Conservation (phyloP, 2,113 vertebrate species). For the Zeus faber region DNA sequence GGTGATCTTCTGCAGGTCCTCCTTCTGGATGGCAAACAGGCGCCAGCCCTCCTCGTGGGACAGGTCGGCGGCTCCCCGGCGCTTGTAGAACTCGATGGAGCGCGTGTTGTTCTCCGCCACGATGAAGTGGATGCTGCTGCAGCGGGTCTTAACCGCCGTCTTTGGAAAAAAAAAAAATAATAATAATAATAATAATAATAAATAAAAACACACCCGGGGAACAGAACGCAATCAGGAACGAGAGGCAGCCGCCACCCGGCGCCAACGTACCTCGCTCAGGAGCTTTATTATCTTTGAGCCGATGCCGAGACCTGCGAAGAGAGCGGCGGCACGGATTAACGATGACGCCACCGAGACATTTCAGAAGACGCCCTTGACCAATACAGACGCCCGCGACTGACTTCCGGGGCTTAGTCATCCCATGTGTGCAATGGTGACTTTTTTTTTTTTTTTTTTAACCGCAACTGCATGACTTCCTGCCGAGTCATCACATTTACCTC, state of each 20-base stretch:
- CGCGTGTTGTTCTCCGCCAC: conserved; percentile 73
- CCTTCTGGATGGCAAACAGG: conserved; percentile 74
- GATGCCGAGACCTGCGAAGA: conserved; percentile 67
- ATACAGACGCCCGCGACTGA: too few species aligned
- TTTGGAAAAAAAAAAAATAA: conserved; percentile 31
- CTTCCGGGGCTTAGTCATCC: too few species aligned
- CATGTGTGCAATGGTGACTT: too few species aligned
- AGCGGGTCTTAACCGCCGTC: conserved; percentile 75
- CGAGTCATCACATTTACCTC: conserved; percentile 47
- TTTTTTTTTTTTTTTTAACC: too few species aligned
- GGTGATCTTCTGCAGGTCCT: conserved; percentile 66
- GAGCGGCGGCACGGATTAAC: conserved; percentile 32
- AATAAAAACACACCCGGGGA: too few species aligned
- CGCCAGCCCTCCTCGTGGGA: conserved; percentile 76
- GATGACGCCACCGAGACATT: too few species aligned
- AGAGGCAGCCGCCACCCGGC: too few species aligned
- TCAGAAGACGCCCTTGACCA: too few species aligned
- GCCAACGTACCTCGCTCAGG: conserved; percentile 74
- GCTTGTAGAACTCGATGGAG: conserved; percentile 71
- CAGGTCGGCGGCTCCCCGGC: conserved; percentile 63
- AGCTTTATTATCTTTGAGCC: conserved; percentile 75
- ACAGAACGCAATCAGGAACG: too few species aligned
- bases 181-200: background rate
- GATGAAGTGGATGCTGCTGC: conserved; percentile 81
- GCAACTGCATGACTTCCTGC: too few species aligned